These are phyloP conservation scores for Saccostrea echinata DNA, from an alignment of 1,140 invertebrate genomes.

Conservation along the genomic window DNA sequence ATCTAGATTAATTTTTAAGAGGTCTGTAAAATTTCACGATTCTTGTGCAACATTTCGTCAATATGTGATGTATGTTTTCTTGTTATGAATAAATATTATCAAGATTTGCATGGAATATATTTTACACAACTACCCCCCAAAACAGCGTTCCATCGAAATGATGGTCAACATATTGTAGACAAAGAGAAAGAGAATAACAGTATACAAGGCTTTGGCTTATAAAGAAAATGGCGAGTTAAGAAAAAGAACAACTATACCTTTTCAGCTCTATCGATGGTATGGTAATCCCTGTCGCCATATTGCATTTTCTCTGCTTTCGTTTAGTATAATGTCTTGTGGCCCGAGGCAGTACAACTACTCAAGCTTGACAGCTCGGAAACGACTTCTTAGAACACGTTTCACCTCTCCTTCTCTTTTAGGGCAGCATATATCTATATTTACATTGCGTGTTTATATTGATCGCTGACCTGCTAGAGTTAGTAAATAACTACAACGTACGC, in stretches of 20 bases:
- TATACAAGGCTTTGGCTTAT: no score
- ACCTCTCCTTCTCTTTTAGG: constrained; percentile 6
- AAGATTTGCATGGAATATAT: no score
- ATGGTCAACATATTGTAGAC: no score
- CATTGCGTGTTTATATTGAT: background rate
- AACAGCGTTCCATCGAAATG: no score
- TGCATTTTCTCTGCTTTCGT: background rate
- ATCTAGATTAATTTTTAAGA: background rate
- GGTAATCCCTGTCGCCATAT: background rate
- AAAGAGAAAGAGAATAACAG: no score
- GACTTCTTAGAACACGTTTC: constrained; percentile 18
- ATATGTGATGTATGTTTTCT: background rate
- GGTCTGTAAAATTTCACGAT: background rate
- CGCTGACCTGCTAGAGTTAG: background rate
- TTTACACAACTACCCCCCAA: no score
- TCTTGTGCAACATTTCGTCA: background rate
- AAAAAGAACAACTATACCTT: background rate
- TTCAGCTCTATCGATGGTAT: background rate
- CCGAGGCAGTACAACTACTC: constrained; percentile 13
- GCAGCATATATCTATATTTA: constrained; percentile 5
- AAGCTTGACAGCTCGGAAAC: constrained; percentile 17
- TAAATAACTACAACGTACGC: background rate
- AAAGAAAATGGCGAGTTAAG: no score
- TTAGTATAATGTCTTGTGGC: background rate
- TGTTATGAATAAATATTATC: no score